Evolutionary conservation across 1,140 invertebrate species (phyloP), one percentile per base, ranked within the genome.

Genomic region (Nephila pilipes): DNA sequence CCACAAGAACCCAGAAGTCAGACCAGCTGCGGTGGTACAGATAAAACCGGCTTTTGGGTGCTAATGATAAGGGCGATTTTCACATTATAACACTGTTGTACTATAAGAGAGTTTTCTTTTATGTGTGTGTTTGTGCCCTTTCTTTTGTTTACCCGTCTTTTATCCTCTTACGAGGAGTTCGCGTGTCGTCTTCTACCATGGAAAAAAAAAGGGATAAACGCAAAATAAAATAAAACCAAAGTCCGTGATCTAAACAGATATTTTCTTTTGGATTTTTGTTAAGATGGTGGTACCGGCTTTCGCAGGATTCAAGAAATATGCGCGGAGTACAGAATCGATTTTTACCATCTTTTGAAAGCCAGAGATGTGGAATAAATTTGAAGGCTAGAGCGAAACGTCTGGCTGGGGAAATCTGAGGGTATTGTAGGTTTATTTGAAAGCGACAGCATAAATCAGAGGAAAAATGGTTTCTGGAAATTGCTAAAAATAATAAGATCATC

Each of bases 31-130:
- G 29, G 83, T 14, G 14, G 4, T 10, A 20, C 60, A 65, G 85
- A 87, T 87, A 87, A 87, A 87, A 87, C 85, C 57, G 85, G 85
- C 85, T 87, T 54, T 65, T 69, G 83, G 83, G 55, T 85, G 83
- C 58, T 36, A 58, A 22, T 8, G 85, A 65, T 87, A 69, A 69
- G 12, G 60, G 57, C 57, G 60, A 54, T 32, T 85, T 85, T 60
- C 25, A 22, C 38, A 58, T 32, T 75, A 20, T 18, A 32, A 36
- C 29, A 75, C 25, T 29, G 29, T 29, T 32, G 12, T 32, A 16
- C 29, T 36, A 60, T 60, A 85, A 85, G 55, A 55, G 54, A 54
- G 36, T 18, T 32, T 58, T 85, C 25, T 85, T 75, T 75, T 75
- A 5, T 75, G 25, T 75, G 25, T 75, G 29, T 75, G 65, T 75